These are phyloP conservation scores for Sinopyrophorus schimmeli DNA, from an alignment of 2,888 invertebrate species.

Conservation along the genomic window DNA sequence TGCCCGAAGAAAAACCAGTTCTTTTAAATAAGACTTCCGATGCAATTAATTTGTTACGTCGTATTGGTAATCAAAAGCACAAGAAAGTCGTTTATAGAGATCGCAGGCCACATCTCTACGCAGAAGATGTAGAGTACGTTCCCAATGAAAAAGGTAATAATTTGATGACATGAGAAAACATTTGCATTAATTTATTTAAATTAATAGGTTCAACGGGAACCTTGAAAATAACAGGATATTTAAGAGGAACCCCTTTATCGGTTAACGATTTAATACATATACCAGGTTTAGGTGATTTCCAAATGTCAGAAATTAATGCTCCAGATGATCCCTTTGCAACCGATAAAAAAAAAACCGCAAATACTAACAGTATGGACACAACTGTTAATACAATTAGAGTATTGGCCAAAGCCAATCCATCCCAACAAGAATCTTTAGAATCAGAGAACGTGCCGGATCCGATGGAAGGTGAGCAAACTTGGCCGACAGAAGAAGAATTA, in stretches of 20 bases:
- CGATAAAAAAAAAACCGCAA: constrained; percentile 57
- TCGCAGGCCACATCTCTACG: constrained; percentile 80
- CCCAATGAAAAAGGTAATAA: constrained; percentile 55
- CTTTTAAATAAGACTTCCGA: constrained; percentile 75
- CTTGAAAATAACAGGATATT: constrained; percentile 82
- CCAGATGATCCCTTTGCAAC: constrained; percentile 70
- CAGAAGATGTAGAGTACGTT: constrained; percentile 75
- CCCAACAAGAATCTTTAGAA: constrained; percentile 73
- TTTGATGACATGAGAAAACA: background rate
- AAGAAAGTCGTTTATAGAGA: constrained; percentile 74
- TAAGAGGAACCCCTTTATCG: constrained; percentile 80
- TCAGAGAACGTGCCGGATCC: constrained; percentile 83
- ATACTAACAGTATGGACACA: constrained; percentile 2
- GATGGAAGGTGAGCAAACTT: constrained; percentile 95
- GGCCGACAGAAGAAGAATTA: constrained; percentile 93
- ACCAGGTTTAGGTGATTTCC: constrained; percentile 91
- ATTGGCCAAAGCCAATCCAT: constrained; percentile 65
- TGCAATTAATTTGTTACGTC: constrained; percentile 72
- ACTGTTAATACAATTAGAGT: constrained; percentile 50
- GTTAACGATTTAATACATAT: constrained; percentile 90
- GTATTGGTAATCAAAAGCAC: constrained; percentile 81
- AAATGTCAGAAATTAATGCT: constrained; percentile 79
- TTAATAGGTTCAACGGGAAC: constrained; percentile 58
- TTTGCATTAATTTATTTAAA: constrained; percentile 4
- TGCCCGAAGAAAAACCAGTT: constrained; percentile 82